These are phyloP conservation scores for Spisula solida DNA, from an alignment of 2,888 invertebrate species.

Conservation along the genomic window DNA sequence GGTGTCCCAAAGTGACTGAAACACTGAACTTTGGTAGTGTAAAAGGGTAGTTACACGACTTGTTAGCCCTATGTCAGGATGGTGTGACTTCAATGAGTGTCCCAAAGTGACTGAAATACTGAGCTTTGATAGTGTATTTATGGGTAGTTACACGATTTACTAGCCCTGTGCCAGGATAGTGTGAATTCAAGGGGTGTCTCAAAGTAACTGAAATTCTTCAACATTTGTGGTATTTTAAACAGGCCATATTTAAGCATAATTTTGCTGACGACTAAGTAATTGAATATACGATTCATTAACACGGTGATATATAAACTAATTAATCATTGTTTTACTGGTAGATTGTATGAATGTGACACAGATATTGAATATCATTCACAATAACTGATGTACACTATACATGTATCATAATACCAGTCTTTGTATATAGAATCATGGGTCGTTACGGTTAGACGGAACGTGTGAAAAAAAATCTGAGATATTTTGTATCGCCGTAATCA, in stretches of 20 bases:
- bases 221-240: neutral
- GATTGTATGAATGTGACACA: conserved; percentile 1
- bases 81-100: too few species aligned
- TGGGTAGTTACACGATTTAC: too few species aligned
- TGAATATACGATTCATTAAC: neutral
- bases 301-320: neutral
- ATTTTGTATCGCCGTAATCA: conserved; percentile 2
- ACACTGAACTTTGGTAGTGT: too few species aligned
- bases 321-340: neutral
- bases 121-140: too few species aligned
- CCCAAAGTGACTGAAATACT: too few species aligned
- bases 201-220: too few species aligned
- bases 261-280: neutral
- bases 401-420: neutral
- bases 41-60: too few species aligned
- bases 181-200: too few species aligned
- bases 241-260: neutral
- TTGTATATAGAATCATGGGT: neutral
- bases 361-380: neutral
- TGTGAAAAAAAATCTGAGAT: conserved; percentile 2
- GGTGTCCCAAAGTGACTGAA: too few species aligned
- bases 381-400: neutral
- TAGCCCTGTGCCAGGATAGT: too few species aligned
- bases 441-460: neutral
- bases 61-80: too few species aligned